These are phyloP conservation scores for Acrobasis consociella DNA, from an alignment of 2,888 invertebrate genomes.

Conservation along the genomic window DNA sequence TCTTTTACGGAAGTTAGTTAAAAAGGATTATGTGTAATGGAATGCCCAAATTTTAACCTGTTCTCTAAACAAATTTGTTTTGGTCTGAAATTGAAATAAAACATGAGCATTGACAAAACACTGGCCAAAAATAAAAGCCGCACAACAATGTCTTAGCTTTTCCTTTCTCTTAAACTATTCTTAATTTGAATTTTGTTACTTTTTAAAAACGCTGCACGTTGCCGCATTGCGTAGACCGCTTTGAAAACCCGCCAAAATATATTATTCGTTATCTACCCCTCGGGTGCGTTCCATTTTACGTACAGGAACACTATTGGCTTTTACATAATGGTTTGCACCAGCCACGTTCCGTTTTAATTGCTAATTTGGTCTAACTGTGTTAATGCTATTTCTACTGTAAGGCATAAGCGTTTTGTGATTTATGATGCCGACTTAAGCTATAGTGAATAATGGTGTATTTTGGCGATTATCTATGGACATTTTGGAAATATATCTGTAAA, in stretches of 20 bases:
- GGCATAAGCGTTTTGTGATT: slow-evolving; percentile 18
- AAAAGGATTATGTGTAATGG: too few species aligned
- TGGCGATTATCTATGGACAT: slow-evolving; percentile 6
- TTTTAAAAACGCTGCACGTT: slow-evolving; percentile 45
- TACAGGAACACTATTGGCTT: slow-evolving; percentile 50
- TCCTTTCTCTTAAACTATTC: slow-evolving; percentile 17
- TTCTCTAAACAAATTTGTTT: too few species aligned
- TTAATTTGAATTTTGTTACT: slow-evolving; percentile 28
- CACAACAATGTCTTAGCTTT: neutral
- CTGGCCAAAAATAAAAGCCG: slow-evolving; percentile 2
- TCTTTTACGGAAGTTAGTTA: too few species aligned
- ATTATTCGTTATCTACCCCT: slow-evolving; percentile 72
- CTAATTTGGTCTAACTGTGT: slow-evolving; percentile 27
- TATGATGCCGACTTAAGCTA: slow-evolving; percentile 4
- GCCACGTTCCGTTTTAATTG: slow-evolving; percentile 27
- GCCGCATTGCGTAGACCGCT: slow-evolving; percentile 64
- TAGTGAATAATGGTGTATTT: slow-evolving; percentile 5
- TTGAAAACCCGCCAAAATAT: slow-evolving; percentile 68
- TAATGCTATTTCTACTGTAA: slow-evolving; percentile 15
- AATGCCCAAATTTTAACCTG: too few species aligned
- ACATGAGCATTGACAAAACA: neutral
- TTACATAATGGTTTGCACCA: slow-evolving; percentile 38
- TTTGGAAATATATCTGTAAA: neutral
- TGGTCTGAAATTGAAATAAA: too few species aligned
- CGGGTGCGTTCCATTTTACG: slow-evolving; percentile 52